phyloP scores from a whole-genome alignment of 2,888 invertebrate species.

The Formica aserva region DNA sequence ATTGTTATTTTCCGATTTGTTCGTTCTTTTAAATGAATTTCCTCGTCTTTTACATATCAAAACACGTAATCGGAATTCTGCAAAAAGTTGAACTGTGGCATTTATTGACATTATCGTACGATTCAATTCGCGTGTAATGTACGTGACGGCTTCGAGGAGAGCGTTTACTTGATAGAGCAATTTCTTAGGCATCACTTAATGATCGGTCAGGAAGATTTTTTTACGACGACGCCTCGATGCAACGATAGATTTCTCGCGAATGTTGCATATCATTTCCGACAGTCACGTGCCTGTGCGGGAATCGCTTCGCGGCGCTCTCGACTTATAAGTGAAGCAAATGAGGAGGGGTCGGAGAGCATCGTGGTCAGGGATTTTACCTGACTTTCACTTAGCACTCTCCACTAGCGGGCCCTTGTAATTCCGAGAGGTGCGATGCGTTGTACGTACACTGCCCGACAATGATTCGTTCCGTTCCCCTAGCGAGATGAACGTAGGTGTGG shows the following conservation, averaged over 20 bases:
- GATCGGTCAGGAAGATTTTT: constrained; percentile 4
- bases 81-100: constrained; percentile 40
- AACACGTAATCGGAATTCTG: constrained; percentile 59
- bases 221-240: background rate
- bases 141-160: background rate
- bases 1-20: background rate
- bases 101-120: constrained; percentile 33
- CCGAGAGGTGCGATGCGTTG: constrained; percentile 64
- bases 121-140: constrained; percentile 14
- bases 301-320: constrained; percentile 64
- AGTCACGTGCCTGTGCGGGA: constrained; percentile 58
- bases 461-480: no score
- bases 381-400: constrained; percentile 76
- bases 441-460: no score
- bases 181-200: constrained; percentile 22
- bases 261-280: constrained; percentile 49
- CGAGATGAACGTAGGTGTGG: no score
- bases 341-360: constrained; percentile 76
- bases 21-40: background rate
- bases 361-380: constrained; percentile 77
- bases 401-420: constrained; percentile 69
- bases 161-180: constrained; percentile 33
- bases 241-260: background rate
- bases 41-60: background rate
- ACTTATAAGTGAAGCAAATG: constrained; percentile 70